Evolutionary conservation across 2,888 invertebrate species (phyloP), one percentile per base, ranked within the genome.

Genomic region (Spisula solida): DNA sequence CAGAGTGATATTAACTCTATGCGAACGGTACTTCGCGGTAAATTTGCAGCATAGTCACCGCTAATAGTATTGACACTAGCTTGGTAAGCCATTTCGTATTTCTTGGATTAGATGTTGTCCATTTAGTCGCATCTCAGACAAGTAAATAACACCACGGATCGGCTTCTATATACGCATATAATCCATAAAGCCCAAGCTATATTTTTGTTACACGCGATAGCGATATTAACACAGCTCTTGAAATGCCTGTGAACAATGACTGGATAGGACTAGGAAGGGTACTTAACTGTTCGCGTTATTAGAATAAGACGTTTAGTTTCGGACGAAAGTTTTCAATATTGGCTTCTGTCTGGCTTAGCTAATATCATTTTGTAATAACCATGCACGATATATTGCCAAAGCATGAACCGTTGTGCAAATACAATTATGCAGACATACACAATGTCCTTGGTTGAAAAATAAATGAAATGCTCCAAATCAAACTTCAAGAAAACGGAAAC

Each of bases 1-100:
- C 25, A 66, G 60, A 66, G 25, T 66, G 60, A 66, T 66, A 66
- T 25, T 66, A 66, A 66, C 60, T 66, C 25, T 66, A 25, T 66
- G 60, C 6, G 60, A 66, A 66, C 25, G n/a, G 6, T 25, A 66
- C 60, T 66, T 66, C 25, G 10, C 60, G 10, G 60, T 66, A 66
- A 25, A n/a, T 66, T 66, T 25, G n/a, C 25, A 66, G 25, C 25
- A 1, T 25, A 25, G 60, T 12, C n/a, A 66, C 25, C 8, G 12
- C 25, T 66, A 25, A 25, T 66, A 66, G 60, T 66, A 66, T 66
- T 25, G 60, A 66, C 60, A 66, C n/a, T 25, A 5, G 20, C n/a
- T 25, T 25, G n/a, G 25, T 66, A 66, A 66, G n/a, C 60, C 60
- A 66, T 66, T 66, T 66, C 60, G 25, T n/a, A 25, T 25, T 66